Conservation (phyloP, 64 coral and sea anemone genomes). For the Astreopora myriophthalma region DNA sequence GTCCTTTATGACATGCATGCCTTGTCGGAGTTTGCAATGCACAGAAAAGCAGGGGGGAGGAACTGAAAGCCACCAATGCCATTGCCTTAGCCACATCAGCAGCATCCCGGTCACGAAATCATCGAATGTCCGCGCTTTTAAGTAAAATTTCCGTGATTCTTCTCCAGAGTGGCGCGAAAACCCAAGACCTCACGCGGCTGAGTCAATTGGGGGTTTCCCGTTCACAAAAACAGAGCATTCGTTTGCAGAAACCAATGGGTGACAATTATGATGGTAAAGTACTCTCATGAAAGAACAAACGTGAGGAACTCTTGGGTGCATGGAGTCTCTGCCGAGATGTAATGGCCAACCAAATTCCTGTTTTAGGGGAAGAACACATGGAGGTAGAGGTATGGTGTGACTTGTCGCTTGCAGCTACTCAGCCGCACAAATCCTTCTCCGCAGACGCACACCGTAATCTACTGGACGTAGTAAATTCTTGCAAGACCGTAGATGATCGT, state of each 20-base stretch:
- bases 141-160: constrained; percentile 41
- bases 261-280: background rate
- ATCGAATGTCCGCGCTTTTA: constrained; percentile 20
- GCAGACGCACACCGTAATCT: background rate
- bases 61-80: too few species aligned
- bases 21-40: background rate
- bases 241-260: background rate
- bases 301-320: constrained; percentile 6
- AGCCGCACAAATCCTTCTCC: background rate
- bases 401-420: background rate
- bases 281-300: constrained; percentile 12
- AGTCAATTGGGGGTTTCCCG: constrained; percentile 53
- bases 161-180: too few species aligned
- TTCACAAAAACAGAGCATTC: background rate
- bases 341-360: background rate
- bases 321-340: background rate
- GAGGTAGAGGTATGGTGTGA: constrained; percentile 19
- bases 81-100: too few species aligned
- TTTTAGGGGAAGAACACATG: constrained; percentile 30
- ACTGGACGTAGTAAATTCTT: background rate
- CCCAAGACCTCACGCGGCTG: background rate
- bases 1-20: too few species aligned
- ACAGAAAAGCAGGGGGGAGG: too few species aligned
- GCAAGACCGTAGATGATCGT: background rate
- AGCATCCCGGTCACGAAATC: background rate